These are phyloP conservation scores for Terebella lapidaria DNA, from an alignment of 2,888 invertebrate species.

Conservation along the genomic window DNA sequence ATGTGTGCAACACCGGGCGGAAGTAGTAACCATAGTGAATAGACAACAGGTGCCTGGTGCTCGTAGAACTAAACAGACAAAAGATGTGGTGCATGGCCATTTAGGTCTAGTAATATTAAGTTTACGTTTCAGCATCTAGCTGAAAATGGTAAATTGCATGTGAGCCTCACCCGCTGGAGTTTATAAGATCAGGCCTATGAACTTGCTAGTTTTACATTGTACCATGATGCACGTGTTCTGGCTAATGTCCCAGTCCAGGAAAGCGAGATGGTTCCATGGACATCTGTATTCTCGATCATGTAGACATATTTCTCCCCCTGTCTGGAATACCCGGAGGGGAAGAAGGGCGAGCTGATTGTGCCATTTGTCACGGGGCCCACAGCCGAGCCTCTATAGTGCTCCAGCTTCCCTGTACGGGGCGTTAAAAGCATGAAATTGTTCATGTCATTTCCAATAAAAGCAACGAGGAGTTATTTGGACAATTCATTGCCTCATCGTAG, in stretches of 20 bases:
- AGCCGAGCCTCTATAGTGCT: background rate
- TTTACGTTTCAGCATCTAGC: too few relatives aligned
- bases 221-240: background rate
- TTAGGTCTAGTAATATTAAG: too few relatives aligned
- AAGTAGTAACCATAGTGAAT: slow-evolving; percentile 1
- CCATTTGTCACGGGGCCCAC: background rate
- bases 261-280: background rate
- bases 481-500: too few relatives aligned
- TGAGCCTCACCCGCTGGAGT: background rate
- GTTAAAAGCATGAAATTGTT: too few relatives aligned
- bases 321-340: background rate
- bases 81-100: background rate
- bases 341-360: background rate
- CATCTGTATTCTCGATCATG: background rate
- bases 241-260: background rate
- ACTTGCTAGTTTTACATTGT: background rate
- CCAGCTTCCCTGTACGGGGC: background rate
- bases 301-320: background rate
- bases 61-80: background rate
- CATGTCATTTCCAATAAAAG: too few relatives aligned
- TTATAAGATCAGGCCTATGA: too few relatives aligned
- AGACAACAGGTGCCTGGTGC: background rate
- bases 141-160: too few relatives aligned
- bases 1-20: slow-evolving; percentile 1
- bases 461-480: too few relatives aligned